phyloP scores from a whole-genome alignment of 2,888 invertebrate species.

The Capitulum mitella region DNA sequence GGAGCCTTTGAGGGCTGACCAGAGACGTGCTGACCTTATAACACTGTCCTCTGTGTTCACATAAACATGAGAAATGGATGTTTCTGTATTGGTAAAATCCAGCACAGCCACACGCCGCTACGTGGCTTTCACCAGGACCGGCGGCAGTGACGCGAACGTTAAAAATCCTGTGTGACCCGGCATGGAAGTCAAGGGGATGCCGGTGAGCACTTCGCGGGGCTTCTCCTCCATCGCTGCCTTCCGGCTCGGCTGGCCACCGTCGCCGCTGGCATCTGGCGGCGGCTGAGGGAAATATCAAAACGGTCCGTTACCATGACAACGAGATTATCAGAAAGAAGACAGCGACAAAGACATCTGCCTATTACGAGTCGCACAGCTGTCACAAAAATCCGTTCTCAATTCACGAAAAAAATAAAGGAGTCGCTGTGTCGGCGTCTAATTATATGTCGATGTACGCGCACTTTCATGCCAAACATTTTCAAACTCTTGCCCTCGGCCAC shows the following conservation, averaged over 20 bases:
- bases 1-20: too few species aligned
- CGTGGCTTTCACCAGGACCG: slow-evolving; percentile 11
- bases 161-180: slow-evolving; percentile 91
- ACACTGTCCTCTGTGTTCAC: too few species aligned
- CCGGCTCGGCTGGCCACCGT: slow-evolving; percentile 20
- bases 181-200: slow-evolving; percentile 53
- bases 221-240: slow-evolving; percentile 37
- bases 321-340: too few species aligned
- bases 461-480: too few species aligned
- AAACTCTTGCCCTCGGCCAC: too few species aligned
- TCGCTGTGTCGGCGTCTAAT: too few species aligned
- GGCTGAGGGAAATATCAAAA: background rate
- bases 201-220: slow-evolving; percentile 53
- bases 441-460: too few species aligned
- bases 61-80: background rate
- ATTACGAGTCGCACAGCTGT: too few species aligned
- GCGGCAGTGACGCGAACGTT: slow-evolving; percentile 80
- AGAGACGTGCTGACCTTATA: too few species aligned
- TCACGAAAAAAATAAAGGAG: too few species aligned
- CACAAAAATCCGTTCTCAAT: too few species aligned
- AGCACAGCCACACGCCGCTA: background rate
- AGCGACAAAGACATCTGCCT: too few species aligned
- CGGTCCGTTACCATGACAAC: background rate
- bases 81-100: background rate
- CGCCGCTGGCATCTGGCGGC: background rate